Evolutionary conservation across 1,140 invertebrate species (phyloP), one percentile per base, ranked within the genome.

Genomic region (Sitobion miscanthi): DNA sequence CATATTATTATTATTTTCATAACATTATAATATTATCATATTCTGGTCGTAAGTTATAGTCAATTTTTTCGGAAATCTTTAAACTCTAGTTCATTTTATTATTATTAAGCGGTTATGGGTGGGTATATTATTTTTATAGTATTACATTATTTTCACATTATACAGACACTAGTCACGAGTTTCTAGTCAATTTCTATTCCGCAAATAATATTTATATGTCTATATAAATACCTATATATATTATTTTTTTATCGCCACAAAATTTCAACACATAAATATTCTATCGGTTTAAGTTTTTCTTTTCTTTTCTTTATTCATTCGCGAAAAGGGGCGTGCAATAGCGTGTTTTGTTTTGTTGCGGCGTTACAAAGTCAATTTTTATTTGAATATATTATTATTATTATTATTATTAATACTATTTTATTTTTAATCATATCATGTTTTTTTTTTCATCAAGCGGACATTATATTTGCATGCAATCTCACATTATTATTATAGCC

Each of bases 241-340:
- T 52, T 21, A 35, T 57, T 90, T 69, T 45, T 49, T 90, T 62
- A 62, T 2, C 14, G 20, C n/a, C 21, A 90, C 89, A 47, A 90
- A 25, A 77, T 77, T 57, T 25, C 42, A 90, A 69, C 25, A 45
- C 54, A 25, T 45, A 11, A 25, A 57, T 21, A 85, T 30, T 47
- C 11, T 89, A 89, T 89, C 4, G 35, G 21, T 89, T 57, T 89
- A 89, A 42, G 52, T 89, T 90, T 69, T 90, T 38, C n/a, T 90
- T 45, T 69, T n/a, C 30, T 90, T 35, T 30, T 90, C 25, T 62
- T 42, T 42, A 62, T 90, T 69, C 20, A 69, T 90, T 45, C 21
- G 38, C 49, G 11, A 82, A 45, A 86, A n/a, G 69, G 91, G 91
- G 49, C 49, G 91, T 93, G 91, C 91, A 93, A 93, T 93, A 93